Base-by-base conservation (phyloP, 2,113 vertebrate genomes). In the Anser brachyrhynchus region DNA sequence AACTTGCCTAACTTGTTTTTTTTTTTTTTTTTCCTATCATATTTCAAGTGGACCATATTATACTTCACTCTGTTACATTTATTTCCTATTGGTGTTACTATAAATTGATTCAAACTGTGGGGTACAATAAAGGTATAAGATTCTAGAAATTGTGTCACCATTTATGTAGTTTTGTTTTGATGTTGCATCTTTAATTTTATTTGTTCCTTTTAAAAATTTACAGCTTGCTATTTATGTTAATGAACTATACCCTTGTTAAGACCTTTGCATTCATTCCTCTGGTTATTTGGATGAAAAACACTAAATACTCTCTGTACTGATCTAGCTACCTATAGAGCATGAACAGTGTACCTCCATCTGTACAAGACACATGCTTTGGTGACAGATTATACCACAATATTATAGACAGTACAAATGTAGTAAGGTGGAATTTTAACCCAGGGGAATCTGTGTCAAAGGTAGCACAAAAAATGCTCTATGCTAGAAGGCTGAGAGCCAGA, bases 391-490 rank as follows among this genome's bases (percentile, higher is more conserved):
- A 93, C 4, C 11, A 58, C 9, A n/a, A 4, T 6, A 25, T 61
- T 73, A 52, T 3, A 61, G 49, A 46, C 14, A 11, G 6, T 85
- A 19, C 18, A 85, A 37, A 12, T 80, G 33, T 9, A 61, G 17
- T 37, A 65, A 93, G 3, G 13, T 57, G n/a, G 54, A 92, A 85
- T 88, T 75, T 85, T 57, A 92, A 69, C 64, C 23, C 58, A 39
- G 6, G 14, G 39, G 8, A 92, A 14, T 8, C 4, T 7, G 4
- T 61, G 59, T 76, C 58, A 83, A 59, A 92, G 21, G 31, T 17
- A 75, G 11, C 25, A 39, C 29, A 49, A 78, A 70, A 6, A 55
- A 22, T 39, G 5, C 2, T 35, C 17, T 35, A 2, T 57, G 62
- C 17, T 72, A 75, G 28, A 52, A 90, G 14, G 14, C 39, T 79